phyloP scores from a whole-genome alignment of 2,797 vertebrate species.

The Hirundo rustica region DNA sequence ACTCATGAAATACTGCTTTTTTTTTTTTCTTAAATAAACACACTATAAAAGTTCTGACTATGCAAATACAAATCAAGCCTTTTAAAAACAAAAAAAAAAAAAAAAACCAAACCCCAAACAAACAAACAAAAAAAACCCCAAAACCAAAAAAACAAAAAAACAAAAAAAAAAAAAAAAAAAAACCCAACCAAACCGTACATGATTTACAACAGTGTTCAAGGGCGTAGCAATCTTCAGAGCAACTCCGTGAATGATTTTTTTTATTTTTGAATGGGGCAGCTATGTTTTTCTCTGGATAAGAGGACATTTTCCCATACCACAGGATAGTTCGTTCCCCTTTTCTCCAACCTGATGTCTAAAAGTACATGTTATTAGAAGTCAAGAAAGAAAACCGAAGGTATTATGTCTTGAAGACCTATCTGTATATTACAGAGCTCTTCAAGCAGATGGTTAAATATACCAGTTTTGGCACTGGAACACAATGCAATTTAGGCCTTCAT shows the following conservation, averaged over 20 bases:
- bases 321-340: not conserved
- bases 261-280: not conserved
- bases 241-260: not conserved
- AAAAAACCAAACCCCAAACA: too few relatives aligned
- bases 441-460: not conserved
- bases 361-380: not conserved
- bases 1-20: not conserved
- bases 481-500: not conserved
- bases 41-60: not conserved
- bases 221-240: not conserved
- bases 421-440: not conserved
- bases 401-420: not conserved
- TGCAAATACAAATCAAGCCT: not conserved
- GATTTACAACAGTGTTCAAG: not conserved
- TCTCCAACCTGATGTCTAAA: not conserved
- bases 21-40: not conserved
- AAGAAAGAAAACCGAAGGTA: not conserved
- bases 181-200: not conserved
- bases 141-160: not conserved
- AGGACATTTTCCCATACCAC: not conserved
- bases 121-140: not conserved
- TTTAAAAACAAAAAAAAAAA: not conserved
- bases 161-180: not conserved
- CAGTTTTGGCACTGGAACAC: not conserved
- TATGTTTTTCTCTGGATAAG: conserved; percentile 35